phyloP scores from a whole-genome alignment of 2,797 vertebrate species.

The Eurystomus glaucurus region DNA sequence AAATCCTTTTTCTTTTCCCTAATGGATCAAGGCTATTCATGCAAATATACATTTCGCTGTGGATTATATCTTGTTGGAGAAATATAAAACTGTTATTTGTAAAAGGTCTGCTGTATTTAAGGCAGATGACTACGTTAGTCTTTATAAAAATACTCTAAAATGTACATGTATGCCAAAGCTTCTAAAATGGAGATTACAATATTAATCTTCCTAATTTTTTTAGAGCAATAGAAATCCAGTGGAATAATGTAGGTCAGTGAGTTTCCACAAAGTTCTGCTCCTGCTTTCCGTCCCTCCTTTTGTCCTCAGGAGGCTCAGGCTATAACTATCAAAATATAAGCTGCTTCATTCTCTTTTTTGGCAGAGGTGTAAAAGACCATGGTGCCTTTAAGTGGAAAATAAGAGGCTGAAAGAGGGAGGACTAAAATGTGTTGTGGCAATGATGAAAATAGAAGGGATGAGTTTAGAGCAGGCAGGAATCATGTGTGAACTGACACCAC shows the following conservation, averaged over 20 bases:
- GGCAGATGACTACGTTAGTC: background rate
- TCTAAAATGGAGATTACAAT: background rate
- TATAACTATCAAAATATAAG: background rate
- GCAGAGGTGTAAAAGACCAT: background rate
- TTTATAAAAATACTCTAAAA: conserved; percentile 40
- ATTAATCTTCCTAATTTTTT: conserved; percentile 47
- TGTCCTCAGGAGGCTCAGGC: background rate
- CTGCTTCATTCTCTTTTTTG: background rate
- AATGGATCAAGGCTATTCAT: background rate
- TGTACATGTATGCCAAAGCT: background rate
- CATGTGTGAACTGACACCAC: rapidly evolving
- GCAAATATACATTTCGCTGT: conserved; percentile 21
- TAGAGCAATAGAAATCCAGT: background rate
- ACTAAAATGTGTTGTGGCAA: background rate
- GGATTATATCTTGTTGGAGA: conserved; percentile 15
- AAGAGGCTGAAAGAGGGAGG: background rate
- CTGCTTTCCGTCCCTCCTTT: background rate
- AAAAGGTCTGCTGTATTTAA: conserved; percentile 14
- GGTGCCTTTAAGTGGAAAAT: background rate
- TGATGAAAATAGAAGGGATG: background rate
- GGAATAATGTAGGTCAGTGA: background rate
- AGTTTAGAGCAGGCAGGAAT: background rate
- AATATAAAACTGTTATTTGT: background rate
- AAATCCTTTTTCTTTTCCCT: conserved; percentile 18
- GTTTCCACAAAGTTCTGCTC: background rate